Conservation (phyloP, 2,888 invertebrate genomes). For the Hermaeophaga mercurialis region DNA sequence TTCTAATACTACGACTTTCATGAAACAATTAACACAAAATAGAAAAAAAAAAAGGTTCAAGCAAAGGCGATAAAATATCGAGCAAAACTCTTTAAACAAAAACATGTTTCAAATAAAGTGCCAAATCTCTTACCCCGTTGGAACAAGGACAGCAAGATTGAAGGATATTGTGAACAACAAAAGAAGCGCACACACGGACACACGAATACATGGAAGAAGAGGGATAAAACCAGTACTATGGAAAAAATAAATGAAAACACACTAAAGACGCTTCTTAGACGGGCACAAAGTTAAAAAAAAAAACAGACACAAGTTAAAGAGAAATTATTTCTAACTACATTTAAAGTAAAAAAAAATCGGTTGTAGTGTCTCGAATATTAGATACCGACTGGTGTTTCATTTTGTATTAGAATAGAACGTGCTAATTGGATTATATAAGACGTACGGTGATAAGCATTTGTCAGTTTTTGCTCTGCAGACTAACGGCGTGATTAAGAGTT, state of each 20-base stretch:
- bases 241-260: constrained; percentile 31
- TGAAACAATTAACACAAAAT: no score
- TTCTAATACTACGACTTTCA: no score
- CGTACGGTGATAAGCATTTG: not conserved
- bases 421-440: constrained; percentile 3
- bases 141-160: constrained; percentile 45
- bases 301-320: not conserved
- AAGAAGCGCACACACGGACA: constrained; percentile 46
- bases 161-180: constrained; percentile 46
- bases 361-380: not conserved
- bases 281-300: not conserved
- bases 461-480: not conserved
- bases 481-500: not conserved
- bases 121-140: constrained; percentile 40
- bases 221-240: constrained; percentile 38
- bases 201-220: constrained; percentile 46
- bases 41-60: no score
- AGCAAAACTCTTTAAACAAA: constrained; percentile 3
- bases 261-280: constrained; percentile 5
- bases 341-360: not conserved
- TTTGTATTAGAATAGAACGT: not conserved
- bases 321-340: not conserved
- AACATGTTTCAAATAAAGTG: constrained; percentile 17
- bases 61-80: not conserved
- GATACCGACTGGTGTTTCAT: constrained; percentile 2